A percentile compares a stretch with the other conserved stretches of the same genome.
These are phyloP conservation scores for Andrena minutula DNA, from an alignment of 2,888 invertebrate species.

Conservation along the genomic window DNA sequence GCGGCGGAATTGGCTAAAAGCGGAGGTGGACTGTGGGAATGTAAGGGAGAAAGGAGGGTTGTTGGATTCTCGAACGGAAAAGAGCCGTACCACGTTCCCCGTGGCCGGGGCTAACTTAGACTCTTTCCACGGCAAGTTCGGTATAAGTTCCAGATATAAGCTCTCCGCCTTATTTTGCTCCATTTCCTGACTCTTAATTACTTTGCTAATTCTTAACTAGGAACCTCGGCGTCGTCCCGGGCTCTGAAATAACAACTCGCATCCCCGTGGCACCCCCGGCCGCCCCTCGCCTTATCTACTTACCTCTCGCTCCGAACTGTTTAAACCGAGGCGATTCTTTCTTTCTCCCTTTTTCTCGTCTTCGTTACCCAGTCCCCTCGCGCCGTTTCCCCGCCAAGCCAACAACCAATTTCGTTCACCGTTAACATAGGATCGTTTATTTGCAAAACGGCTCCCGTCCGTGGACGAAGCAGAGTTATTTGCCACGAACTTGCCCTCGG, in stretches of 20 bases:
- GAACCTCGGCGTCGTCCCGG: constrained; percentile 75
- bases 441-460: constrained; percentile 42
- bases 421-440: constrained; percentile 53
- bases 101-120: constrained; percentile 65
- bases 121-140: constrained; percentile 72
- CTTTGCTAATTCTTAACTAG: constrained; percentile 82
- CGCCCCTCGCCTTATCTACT: constrained; percentile 56
- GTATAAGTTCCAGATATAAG: constrained; percentile 80
- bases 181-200: constrained; percentile 83
- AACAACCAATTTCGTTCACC: constrained; percentile 66
- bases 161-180: constrained; percentile 80
- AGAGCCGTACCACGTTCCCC: constrained; percentile 72
- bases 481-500: constrained; percentile 13
- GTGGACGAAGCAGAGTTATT: constrained; percentile 39
- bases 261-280: constrained; percentile 47
- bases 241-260: constrained; percentile 80
- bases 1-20: constrained; percentile 62
- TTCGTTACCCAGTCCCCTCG: constrained; percentile 30
- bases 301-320: constrained; percentile 55
- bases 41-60: constrained; percentile 60
- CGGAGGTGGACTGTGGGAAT: constrained; percentile 55
- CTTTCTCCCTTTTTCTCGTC: constrained; percentile 38
- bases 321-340: constrained; percentile 67
- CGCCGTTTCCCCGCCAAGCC: constrained; percentile 29
- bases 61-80: constrained; percentile 72